Evolutionary conservation across 2,888 invertebrate species (phyloP), one percentile per base, ranked within the genome.

Genomic region (Leucophenga maculata): DNA sequence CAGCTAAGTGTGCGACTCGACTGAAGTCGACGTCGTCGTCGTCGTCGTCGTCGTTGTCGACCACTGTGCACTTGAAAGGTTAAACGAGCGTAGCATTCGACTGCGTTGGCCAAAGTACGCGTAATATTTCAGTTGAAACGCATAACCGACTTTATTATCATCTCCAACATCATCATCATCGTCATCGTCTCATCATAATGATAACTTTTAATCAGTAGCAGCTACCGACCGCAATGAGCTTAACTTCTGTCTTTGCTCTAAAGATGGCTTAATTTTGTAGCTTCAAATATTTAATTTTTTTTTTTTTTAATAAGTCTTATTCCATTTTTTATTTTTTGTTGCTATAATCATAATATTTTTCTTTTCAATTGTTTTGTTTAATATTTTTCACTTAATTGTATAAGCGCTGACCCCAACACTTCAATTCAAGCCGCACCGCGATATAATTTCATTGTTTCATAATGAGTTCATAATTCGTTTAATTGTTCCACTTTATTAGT

Each of bases 61-160:
- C 65, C 72, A 64, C 48, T 69, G 70, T 69, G 74, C 75, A 76
- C 75, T 76, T 77, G 78, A 78, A 75, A 76, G 70, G 68, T 75
- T 74, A 78, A 75, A 74, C 70, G 78, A 78, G 70, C 74, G 72
- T 77, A 75, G 75, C 76, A 71, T 68, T 72, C 65, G 68, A 70
- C 20, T 57, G 57, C 18, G 66, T 73, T 72, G 60, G 68, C 68
- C 67, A 48, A 59, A 59, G 59, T 52, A 65, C 66, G 64, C 64
- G 57, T 66, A 52, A 65, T 64, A 20, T 60, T 44, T 71, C 68
- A 71, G 72, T 72, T 72, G 74, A 69, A 73, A 70, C 71, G 69
- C 64, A 69, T 69, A 70, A 71, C 73, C 72, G 69, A 16, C 60
- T 22, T 22, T 39, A 59, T 20, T 39, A 52, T 6, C 18, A 39